phyloP scores from a whole-genome alignment of 2,888 invertebrate species.

The Protophormia terraenovae region DNA sequence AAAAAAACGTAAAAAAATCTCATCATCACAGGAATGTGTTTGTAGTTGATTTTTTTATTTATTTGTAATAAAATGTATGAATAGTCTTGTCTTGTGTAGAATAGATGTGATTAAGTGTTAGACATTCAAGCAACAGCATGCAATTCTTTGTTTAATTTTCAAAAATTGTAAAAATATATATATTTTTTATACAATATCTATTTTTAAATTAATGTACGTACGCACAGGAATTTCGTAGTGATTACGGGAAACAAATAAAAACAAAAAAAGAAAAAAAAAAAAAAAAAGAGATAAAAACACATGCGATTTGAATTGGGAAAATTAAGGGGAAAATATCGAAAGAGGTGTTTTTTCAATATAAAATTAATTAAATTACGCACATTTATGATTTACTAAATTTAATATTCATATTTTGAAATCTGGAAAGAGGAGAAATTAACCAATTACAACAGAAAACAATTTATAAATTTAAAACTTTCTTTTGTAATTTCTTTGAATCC shows the following conservation, averaged over 20 bases:
- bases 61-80: neutral
- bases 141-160: slow-evolving; percentile 32
- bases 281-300: neutral
- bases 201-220: slow-evolving; percentile 50
- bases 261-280: neutral
- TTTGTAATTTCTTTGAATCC: no score
- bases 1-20: slow-evolving; percentile 8
- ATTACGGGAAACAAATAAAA: slow-evolving; percentile 44
- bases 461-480: no score
- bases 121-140: slow-evolving; percentile 21
- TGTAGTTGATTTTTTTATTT: neutral
- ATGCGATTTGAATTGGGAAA: slow-evolving; percentile 16
- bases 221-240: slow-evolving; percentile 53
- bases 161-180: neutral
- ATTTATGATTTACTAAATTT: no score
- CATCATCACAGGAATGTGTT: slow-evolving; percentile 7
- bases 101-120: slow-evolving; percentile 30
- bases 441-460: no score
- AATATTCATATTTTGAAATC: no score
- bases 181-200: slow-evolving; percentile 18
- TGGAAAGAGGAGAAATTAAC: no score
- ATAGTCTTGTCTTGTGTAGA: neutral
- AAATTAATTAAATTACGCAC: no score
- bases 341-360: neutral
- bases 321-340: neutral